Evolutionary conservation across 2,113 vertebrate genomes (phyloP), one percentile per base, ranked within the genome.

Genomic region (Neolamprologus modestus): DNA sequence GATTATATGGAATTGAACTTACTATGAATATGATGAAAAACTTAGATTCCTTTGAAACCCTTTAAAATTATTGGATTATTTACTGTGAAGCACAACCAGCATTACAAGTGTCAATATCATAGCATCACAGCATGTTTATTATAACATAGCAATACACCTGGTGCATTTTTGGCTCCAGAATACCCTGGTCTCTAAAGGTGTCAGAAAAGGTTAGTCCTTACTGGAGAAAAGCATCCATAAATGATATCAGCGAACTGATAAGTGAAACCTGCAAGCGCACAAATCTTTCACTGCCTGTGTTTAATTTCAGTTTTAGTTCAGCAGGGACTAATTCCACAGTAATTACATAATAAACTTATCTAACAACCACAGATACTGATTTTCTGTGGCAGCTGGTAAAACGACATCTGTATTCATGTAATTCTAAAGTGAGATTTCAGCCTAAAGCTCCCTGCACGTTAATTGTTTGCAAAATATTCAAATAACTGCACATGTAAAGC

Each of bases 281-380:
- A 31, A 83, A 66, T 54, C 3, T 28, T 45, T 52, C 7, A 31
- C 21, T 68, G 14, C 17, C 5, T 68, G 45, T 80, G 45, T 84
- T 88, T 82, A 66, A 78, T 85, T 84, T 35, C 59, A 53, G 40
- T 80, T 88, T 71, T 55, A 83, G 57, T 86, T 84, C 63, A 92
- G 76, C 33, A 8, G 85, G 57, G 87, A 92, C 86, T 91, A 83
- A 89, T 87, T 92, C 80, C 68, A 87, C 66, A 84, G 54, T 91
- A 95, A 95, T 95, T 92, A 89, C 83, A 93, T 91, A 93, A 94
- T 92, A 89, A 92, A 93, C 45, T 84, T 79, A 92, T 94, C 91
- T 89, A 92, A 93, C 87, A 86, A 91, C 24, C 37, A 84, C 82
- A 86, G 84, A 90, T 87, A 88, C 52, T 73, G 78, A 87, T 83